Evolutionary conservation across 2,888 invertebrate genomes (phyloP).

Genomic region (Conchocele bisecta): DNA sequence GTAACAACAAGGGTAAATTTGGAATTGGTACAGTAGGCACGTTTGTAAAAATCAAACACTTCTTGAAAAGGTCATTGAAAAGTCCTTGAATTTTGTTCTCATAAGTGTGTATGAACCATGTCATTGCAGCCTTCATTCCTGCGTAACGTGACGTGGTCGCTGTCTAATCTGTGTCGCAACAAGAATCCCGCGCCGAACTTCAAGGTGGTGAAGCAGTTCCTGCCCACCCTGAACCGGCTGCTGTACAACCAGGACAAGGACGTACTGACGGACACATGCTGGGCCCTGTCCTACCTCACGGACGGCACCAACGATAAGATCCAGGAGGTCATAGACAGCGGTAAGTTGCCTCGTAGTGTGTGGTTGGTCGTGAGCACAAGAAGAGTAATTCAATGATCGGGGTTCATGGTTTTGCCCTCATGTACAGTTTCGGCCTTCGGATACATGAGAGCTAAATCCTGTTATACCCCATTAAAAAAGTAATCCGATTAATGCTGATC

Average conservation of each 20-base stretch:
- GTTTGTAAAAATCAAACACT: too few relatives aligned
- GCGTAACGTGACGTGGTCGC: slow-evolving; percentile 95
- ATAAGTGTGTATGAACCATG: too few relatives aligned
- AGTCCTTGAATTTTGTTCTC: too few relatives aligned
- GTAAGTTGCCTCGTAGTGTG: slow-evolving; percentile 54
- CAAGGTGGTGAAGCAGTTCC: slow-evolving; percentile 88
- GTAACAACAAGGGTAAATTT: too few relatives aligned
- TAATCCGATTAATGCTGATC: too few relatives aligned
- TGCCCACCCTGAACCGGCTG: slow-evolving; percentile 91
- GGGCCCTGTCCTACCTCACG: slow-evolving; percentile 97
- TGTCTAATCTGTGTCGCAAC: slow-evolving; percentile 96
- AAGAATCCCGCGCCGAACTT: slow-evolving; percentile 95
- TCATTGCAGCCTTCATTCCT: slow-evolving; percentile 85
- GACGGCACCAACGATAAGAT: slow-evolving; percentile 96
- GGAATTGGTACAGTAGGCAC: too few relatives aligned
- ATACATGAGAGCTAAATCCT: too few relatives aligned
- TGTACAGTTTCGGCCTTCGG: too few relatives aligned
- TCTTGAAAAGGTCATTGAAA: too few relatives aligned
- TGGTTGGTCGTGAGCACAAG: not conserved
- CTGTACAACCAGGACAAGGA: slow-evolving; percentile 89
- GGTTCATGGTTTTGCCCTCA: too few relatives aligned
- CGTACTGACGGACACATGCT: slow-evolving; percentile 94
- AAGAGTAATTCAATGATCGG: too few relatives aligned
- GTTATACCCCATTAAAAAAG: too few relatives aligned
- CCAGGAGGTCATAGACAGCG: slow-evolving; percentile 84